These are phyloP conservation scores for Heliconius ethilla DNA, from an alignment of 2,888 invertebrate species.

Conservation along the genomic window DNA sequence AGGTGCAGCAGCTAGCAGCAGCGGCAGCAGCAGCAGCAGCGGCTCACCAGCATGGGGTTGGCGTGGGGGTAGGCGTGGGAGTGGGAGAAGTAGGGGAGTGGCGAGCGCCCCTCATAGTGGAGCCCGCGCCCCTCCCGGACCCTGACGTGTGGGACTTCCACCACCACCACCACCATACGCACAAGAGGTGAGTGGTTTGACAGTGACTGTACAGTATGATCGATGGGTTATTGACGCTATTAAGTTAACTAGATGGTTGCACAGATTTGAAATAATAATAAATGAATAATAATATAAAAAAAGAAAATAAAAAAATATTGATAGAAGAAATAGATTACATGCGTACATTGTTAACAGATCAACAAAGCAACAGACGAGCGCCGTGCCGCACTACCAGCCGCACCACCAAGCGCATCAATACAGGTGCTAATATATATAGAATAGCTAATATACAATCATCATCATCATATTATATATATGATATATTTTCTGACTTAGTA, in stretches of 20 bases:
- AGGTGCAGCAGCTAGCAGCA: slow-evolving; percentile 90
- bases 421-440: slow-evolving; percentile 59
- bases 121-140: slow-evolving; percentile 76
- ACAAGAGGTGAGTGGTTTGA: slow-evolving; percentile 62
- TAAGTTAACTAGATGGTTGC: no score
- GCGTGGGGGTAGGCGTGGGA: slow-evolving; percentile 71
- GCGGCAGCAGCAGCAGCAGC: slow-evolving; percentile 90
- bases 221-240: no score
- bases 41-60: slow-evolving; percentile 87
- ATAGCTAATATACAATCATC: neutral
- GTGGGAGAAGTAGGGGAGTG: slow-evolving; percentile 80
- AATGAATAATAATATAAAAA: neutral
- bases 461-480: neutral
- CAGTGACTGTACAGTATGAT: neutral
- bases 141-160: slow-evolving; percentile 73
- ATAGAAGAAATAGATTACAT: slow-evolving; percentile 9
- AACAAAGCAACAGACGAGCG: slow-evolving; percentile 74
- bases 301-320: neutral
- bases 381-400: slow-evolving; percentile 74
- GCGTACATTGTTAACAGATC: slow-evolving; percentile 61
- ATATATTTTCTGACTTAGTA: no score
- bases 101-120: slow-evolving; percentile 96
- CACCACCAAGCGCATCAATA: slow-evolving; percentile 78
- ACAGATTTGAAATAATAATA: neutral
- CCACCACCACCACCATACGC: slow-evolving; percentile 66